phyloP scores from a whole-genome alignment of 2,113 vertebrate genomes.

The Pao palembangensis region DNA sequence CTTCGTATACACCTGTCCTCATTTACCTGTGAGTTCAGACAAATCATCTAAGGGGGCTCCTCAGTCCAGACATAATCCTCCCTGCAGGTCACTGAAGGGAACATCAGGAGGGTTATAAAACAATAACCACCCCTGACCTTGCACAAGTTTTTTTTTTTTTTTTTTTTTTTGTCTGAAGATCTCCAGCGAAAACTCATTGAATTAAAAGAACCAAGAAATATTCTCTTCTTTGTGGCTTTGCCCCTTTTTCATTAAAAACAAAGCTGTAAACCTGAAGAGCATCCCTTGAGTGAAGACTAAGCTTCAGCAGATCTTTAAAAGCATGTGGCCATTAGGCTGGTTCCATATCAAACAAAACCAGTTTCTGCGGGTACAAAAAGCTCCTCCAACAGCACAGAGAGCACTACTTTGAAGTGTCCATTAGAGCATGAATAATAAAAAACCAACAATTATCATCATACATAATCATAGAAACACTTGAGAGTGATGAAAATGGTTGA shows the following conservation, averaged over 20 bases:
- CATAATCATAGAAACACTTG: conserved; percentile 4
- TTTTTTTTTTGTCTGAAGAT: too few relatives aligned
- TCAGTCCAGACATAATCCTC: conserved; percentile 36
- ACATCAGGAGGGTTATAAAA: conserved; percentile 41
- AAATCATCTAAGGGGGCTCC: conserved; percentile 25
- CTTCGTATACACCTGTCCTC: conserved; percentile 17
- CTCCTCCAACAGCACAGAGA: background rate
- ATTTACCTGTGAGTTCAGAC: too few relatives aligned
- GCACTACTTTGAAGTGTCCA: conserved; percentile 13
- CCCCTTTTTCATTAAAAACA: background rate
- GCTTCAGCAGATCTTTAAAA: conserved; percentile 2
- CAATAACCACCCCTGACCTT: conserved; percentile 25
- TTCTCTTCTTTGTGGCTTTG: conserved; percentile 8
- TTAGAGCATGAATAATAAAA: conserved; percentile 12
- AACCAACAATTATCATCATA: background rate
- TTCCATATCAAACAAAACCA: conserved; percentile 7
- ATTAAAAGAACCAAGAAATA: background rate
- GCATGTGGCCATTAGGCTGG: conserved; percentile 1
- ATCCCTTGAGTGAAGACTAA: background rate
- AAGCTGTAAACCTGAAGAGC: conserved; percentile 1
- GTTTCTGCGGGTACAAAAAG: conserved; percentile 2
- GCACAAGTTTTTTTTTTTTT: too few relatives aligned
- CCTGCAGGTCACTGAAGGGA: conserved; percentile 24
- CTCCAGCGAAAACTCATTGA: background rate
- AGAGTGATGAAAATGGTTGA: conserved; percentile 4